phyloP scores from a whole-genome alignment of 1,140 invertebrate genomes.

The Thaumetopoea pityocampa region DNA sequence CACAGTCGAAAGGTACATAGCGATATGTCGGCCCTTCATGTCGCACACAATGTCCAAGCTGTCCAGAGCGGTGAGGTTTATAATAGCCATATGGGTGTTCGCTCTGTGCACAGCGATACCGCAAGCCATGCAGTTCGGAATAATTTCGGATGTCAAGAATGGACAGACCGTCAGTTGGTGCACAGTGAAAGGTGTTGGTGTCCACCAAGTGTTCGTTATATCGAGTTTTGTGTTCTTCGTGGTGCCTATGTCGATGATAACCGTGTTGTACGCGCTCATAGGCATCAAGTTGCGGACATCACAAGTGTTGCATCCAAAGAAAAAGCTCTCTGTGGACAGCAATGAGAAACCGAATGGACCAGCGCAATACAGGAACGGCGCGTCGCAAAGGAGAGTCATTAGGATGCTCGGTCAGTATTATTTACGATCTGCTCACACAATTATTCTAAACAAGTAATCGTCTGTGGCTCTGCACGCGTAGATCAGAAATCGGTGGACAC shows the following conservation, averaged over 20 bases:
- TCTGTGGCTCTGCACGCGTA: too few relatives aligned
- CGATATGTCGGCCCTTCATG: slow-evolving; percentile 94
- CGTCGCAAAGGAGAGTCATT: slow-evolving; percentile 78
- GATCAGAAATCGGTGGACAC: too few relatives aligned
- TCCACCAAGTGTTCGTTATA: slow-evolving; percentile 82
- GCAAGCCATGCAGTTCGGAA: slow-evolving; percentile 85
- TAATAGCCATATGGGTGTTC: slow-evolving; percentile 83
- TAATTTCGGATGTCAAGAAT: slow-evolving; percentile 75
- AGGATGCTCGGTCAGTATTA: slow-evolving; percentile 81
- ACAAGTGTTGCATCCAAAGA: slow-evolving; percentile 56
- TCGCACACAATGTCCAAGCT: slow-evolving; percentile 91
- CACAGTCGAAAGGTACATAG: slow-evolving; percentile 95
- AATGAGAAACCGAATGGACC: slow-evolving; percentile 47
- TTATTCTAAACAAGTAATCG: too few relatives aligned
- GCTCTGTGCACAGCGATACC: slow-evolving; percentile 87
- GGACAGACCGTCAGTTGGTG: slow-evolving; percentile 74
- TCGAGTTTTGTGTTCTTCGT: slow-evolving; percentile 87
- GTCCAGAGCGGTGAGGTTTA: slow-evolving; percentile 82
- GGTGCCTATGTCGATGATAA: slow-evolving; percentile 85
- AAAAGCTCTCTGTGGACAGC: slow-evolving; percentile 54
- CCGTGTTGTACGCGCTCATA: slow-evolving; percentile 83
- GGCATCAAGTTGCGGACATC: slow-evolving; percentile 80
- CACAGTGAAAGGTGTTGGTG: slow-evolving; percentile 73
- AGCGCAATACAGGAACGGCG: slow-evolving; percentile 73
- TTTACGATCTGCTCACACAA: too few relatives aligned